Base-by-base conservation (phyloP, 1,140 invertebrate species). In the Orius laevigatus region DNA sequence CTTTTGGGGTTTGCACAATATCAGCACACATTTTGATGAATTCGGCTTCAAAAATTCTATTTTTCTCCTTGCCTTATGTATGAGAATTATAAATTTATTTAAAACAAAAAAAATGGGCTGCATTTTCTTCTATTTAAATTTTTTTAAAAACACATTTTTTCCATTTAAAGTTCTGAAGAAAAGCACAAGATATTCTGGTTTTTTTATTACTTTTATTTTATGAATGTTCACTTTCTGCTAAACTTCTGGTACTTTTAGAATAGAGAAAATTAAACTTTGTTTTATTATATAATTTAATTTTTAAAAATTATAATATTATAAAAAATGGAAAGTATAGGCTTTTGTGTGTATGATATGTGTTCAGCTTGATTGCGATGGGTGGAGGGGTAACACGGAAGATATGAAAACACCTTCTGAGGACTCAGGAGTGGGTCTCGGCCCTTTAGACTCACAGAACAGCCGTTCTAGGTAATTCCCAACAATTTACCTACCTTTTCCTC, bases 391-490 rank as follows among this genome's bases (percentile, higher is more conserved):
- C 46, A 38, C 9, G 33, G 66, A 69, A 48, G 75, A 78, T 56
- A 75, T 78, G 67, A 74, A 79, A 59, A 83, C 81, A 47, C 81
- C 81, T 42, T 84, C 80, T 63, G 81, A 86, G 66, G 81, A 85
- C 71, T 83, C 80, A 63, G 81, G 81, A 57, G 73, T 86, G 59
- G 81, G 82, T 61, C 71, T 82, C 62, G 77, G 77, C 62, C 73
- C 77, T 41, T 49, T 49, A 46, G 55, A 57, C 34, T 48, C 52
- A 32, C 43, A 40, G 40, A 55, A 51, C 40, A 48, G 51, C 48
- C 55, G 51, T 43, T 49, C 44, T 14, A 51, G 56, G 56, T 57
- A 53, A 57, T 48, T 46, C 46, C 48, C 45, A 50, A 33, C 25
- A 32, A 20, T 11, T 42, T 31, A 41, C 31, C 41, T 48, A 12